phyloP scores from a whole-genome alignment of 2,888 invertebrate genomes.

The Eilema caniola region DNA sequence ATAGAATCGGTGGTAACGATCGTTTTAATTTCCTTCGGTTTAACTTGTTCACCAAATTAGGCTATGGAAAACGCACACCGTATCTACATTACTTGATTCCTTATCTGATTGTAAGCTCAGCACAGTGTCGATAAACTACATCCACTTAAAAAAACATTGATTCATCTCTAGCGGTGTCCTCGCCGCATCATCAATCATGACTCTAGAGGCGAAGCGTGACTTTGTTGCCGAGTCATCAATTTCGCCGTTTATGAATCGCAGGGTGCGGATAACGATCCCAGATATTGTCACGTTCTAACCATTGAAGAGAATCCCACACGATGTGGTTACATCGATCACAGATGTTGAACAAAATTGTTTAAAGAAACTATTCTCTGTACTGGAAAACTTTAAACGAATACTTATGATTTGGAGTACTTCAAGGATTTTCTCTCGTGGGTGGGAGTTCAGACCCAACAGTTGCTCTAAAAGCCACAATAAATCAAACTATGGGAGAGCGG shows the following conservation, averaged over 20 bases:
- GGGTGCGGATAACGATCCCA: conserved; percentile 6
- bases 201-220: neutral
- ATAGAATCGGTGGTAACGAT: neutral
- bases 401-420: too few relatives aligned
- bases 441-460: too few relatives aligned
- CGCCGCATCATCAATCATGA: neutral
- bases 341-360: too few relatives aligned
- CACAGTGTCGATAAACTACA: neutral
- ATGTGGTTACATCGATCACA: neutral
- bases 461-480: too few relatives aligned
- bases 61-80: neutral
- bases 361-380: too few relatives aligned
- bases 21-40: neutral
- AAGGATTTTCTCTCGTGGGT: too few relatives aligned
- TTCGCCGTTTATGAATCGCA: neutral
- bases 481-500: too few relatives aligned
- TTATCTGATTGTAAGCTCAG: neutral
- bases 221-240: conserved; percentile 14
- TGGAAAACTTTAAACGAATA: too few relatives aligned
- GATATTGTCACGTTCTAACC: conserved; percentile 13
- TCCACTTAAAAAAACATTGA: neutral
- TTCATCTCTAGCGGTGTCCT: neutral
- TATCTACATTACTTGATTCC: neutral
- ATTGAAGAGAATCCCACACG: neutral
- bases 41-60: neutral